Percentiles rank a stretch among this genome's conserved stretches.
Conservation (phyloP, 1,140 invertebrate species). For the Procambarus clarkii region DNA sequence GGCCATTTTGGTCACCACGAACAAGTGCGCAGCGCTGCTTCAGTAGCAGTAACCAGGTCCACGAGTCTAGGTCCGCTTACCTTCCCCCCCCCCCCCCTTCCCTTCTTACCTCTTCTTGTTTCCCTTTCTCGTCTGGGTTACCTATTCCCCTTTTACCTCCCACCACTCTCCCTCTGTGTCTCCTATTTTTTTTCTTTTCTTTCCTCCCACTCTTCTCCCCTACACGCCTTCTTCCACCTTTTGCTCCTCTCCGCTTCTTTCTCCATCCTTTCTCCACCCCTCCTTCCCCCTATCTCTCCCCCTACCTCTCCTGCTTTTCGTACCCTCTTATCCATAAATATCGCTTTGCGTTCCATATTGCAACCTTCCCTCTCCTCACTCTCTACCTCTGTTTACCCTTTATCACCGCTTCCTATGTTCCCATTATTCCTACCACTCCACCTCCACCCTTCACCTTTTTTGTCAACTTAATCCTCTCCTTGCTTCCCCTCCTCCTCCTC, state of each 20-base stretch:
- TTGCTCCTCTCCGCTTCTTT: not conserved
- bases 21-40: no score
- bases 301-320: not conserved
- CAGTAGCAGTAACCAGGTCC: no score
- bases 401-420: not conserved
- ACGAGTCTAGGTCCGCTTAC: no score
- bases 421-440: constrained; percentile 1
- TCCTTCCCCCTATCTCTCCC: not conserved
- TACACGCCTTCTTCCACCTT: not conserved
- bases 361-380: not conserved
- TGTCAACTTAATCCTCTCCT: not conserved
- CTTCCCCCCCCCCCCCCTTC: no score
- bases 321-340: constrained; percentile 15
- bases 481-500: not conserved
- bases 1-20: no score
- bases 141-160: no score
- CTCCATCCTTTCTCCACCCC: not conserved
- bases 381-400: not conserved
- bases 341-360: constrained; percentile 25
- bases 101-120: not conserved
- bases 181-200: not conserved
- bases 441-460: constrained; percentile 19
- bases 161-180: not conserved
- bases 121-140: no score
- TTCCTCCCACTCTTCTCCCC: not conserved